Conservation (phyloP, 2,113 vertebrate genomes). For the Eidolon helvum region DNA sequence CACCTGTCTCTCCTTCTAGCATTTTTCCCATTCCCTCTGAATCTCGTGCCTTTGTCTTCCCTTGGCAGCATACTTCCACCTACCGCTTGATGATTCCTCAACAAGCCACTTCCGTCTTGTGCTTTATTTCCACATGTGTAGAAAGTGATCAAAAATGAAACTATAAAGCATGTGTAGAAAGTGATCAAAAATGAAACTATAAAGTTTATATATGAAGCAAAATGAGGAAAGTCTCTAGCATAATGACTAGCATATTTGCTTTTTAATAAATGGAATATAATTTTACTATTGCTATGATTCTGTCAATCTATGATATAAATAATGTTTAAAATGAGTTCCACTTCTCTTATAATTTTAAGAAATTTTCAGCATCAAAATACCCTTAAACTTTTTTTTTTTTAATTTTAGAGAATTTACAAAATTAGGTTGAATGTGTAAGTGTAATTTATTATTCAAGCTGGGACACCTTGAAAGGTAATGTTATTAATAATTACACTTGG, state of each 20-base stretch:
- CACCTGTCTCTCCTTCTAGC: neutral
- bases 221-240: neutral
- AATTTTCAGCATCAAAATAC: neutral
- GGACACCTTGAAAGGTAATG: neutral
- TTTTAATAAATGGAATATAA: neutral
- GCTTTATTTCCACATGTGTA: neutral
- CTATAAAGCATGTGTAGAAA: neutral
- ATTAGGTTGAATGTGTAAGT: neutral
- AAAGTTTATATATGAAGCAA: neutral
- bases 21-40: neutral
- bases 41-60: neutral
- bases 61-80: accelerated
- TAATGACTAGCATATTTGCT: neutral
- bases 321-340: neutral
- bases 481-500: neutral
- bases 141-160: neutral
- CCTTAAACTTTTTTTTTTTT: neutral
- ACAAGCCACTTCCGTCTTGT: neutral
- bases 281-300: neutral
- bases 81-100: neutral
- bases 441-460: neutral
- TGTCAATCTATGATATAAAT: neutral
- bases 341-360: neutral
- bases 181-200: neutral
- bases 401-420: neutral